Evolutionary conservation across 2,113 vertebrate genomes (phyloP).

Genomic region (Semicossyphus pulcher): DNA sequence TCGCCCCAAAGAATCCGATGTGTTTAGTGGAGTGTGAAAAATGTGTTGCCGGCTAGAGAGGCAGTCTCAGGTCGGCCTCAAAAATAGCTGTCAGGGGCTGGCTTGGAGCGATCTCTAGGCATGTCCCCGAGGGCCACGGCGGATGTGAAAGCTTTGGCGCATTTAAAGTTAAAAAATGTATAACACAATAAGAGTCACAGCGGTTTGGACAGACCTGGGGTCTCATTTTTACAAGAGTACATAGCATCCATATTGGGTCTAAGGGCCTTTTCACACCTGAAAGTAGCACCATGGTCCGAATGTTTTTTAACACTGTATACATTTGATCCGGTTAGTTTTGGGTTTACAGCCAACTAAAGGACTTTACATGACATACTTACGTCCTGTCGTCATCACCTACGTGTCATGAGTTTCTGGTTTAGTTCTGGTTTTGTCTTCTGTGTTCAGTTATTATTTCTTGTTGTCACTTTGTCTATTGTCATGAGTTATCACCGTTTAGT

Average conservation of each 20-base stretch:
- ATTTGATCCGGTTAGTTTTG: no score
- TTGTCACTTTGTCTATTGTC: no score
- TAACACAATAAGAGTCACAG: background rate
- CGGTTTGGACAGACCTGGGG: background rate
- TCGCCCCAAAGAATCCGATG: conserved; percentile 54
- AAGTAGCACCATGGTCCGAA: no score
- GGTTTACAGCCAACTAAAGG: no score
- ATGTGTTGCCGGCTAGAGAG: conserved; percentile 59
- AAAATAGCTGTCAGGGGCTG: conserved; percentile 48
- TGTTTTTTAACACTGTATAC: no score
- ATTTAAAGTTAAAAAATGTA: conserved; percentile 38
- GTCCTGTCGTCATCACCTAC: no score
- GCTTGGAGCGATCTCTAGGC: conserved; percentile 39
- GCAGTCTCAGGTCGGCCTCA: conserved; percentile 49
- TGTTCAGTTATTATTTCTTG: no score
- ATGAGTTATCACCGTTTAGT: no score
- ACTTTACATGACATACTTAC: no score
- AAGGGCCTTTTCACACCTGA: no score
- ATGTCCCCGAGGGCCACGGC: conserved; percentile 27
- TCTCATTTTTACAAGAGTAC: background rate
- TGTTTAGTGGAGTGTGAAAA: conserved; percentile 71
- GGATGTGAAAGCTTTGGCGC: conserved; percentile 43
- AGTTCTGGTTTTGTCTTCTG: no score
- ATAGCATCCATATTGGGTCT: background rate
- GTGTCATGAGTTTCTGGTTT: no score